Evolutionary conservation across 2,888 invertebrate genomes (phyloP).

Genomic region (Drosophila monieri): DNA sequence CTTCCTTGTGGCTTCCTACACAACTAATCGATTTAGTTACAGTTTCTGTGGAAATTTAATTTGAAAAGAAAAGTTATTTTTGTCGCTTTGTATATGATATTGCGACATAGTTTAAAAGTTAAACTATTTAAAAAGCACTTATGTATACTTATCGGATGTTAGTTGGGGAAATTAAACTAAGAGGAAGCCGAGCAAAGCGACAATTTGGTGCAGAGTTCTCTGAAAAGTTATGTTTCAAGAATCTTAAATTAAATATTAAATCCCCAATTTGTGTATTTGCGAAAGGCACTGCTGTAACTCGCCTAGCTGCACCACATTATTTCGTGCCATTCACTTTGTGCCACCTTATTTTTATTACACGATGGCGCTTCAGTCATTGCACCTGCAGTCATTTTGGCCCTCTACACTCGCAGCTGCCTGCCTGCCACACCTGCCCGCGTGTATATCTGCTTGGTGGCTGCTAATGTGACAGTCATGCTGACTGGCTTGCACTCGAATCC

Average conservation of each 20-base stretch:
- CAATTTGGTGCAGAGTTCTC: neutral
- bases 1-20: neutral
- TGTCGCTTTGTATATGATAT: neutral
- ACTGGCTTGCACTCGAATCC: conserved; percentile 69
- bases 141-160: neutral
- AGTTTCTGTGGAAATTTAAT: neutral
- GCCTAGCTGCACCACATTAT: conserved; percentile 21
- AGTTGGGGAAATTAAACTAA: neutral
- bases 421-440: conserved; percentile 4
- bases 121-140: neutral
- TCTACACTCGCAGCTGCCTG: conserved; percentile 2
- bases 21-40: conserved; percentile 1
- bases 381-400: conserved; percentile 69
- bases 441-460: conserved; percentile 45
- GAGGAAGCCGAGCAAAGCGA: neutral
- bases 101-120: neutral
- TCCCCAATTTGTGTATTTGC: conserved; percentile 8
- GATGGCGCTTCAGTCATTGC: conserved; percentile 64
- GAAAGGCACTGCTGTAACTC: conserved; percentile 16
- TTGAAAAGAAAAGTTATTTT: neutral
- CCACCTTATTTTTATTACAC: conserved; percentile 66
- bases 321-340: conserved; percentile 24
- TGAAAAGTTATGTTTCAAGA: conserved; percentile 3
- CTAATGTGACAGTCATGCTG: conserved; percentile 78
- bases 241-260: conserved; percentile 26